Evolutionary conservation across 1,140 invertebrate species (phyloP).

Genomic region (Neomicropteryx cornuta): DNA sequence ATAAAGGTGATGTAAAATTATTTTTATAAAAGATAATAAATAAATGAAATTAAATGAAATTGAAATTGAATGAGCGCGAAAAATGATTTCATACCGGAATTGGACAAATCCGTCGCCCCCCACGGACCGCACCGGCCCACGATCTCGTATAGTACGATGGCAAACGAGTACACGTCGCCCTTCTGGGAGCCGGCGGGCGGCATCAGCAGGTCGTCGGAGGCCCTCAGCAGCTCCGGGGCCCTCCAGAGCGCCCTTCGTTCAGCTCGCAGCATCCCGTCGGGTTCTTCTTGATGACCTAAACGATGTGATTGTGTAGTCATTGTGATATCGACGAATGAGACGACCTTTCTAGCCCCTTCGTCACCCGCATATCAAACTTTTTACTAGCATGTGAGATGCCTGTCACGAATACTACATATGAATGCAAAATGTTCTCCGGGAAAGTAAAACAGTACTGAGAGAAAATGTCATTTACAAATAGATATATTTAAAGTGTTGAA

Average conservation of each 20-base stretch:
- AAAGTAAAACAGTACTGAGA: too few species aligned
- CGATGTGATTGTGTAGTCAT: too few species aligned
- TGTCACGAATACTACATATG: too few species aligned
- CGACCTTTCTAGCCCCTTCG: too few species aligned
- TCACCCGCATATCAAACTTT: too few species aligned
- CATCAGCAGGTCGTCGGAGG: constrained; percentile 31
- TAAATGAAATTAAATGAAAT: not conserved
- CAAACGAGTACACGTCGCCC: constrained; percentile 62
- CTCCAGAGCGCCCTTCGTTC: constrained; percentile 47
- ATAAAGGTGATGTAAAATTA: constrained; percentile 4
- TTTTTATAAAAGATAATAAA: constrained; percentile 9
- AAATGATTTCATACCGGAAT: constrained; percentile 39
- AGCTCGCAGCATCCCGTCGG: constrained; percentile 32
- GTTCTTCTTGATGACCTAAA: constrained; percentile 41
- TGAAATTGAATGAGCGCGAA: not conserved
- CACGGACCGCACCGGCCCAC: constrained; percentile 56
- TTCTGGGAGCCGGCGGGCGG: constrained; percentile 54
- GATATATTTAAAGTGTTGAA: too few species aligned
- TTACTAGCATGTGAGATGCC: too few species aligned
- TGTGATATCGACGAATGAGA: too few species aligned
- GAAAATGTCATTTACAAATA: too few species aligned
- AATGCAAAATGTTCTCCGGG: too few species aligned
- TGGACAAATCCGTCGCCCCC: constrained; percentile 48
- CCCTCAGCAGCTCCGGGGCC: constrained; percentile 56
- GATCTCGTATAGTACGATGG: constrained; percentile 61